phyloP scores from a whole-genome alignment of 2,797 vertebrate species.

The Enoplosus armatus region DNA sequence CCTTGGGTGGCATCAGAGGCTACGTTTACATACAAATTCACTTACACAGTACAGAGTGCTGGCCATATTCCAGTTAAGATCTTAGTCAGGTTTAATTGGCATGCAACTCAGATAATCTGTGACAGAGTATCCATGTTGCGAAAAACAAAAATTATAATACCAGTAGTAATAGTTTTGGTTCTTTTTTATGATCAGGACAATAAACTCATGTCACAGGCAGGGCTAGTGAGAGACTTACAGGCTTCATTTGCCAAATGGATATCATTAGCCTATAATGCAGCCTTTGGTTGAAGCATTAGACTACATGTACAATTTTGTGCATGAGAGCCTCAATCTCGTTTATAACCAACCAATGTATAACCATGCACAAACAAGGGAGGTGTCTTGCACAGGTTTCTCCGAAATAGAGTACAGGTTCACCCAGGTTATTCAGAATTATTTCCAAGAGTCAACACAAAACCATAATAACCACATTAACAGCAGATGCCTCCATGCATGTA shows the following conservation, averaged over 20 bases:
- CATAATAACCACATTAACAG: conserved; percentile 40
- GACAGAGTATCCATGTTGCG: conserved; percentile 19
- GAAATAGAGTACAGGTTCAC: conserved; percentile 3
- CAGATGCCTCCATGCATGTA: conserved; percentile 65
- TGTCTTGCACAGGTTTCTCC: background rate
- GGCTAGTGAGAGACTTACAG: conserved; percentile 37
- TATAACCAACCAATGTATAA: conserved; percentile 1
- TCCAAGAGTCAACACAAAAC: conserved; percentile 29
- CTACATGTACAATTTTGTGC: conserved; percentile 19
- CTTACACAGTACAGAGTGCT: conserved; percentile 14
- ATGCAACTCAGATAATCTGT: conserved; percentile 28
- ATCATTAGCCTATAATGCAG: conserved; percentile 42
- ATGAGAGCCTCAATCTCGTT: conserved; percentile 10
- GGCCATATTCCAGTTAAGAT: conserved; percentile 43
- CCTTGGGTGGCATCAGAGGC: conserved; percentile 64
- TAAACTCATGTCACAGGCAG: conserved; percentile 28
- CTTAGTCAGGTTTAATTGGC: conserved; percentile 23
- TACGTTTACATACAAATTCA: conserved; percentile 60
- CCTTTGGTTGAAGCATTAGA: conserved; percentile 17
- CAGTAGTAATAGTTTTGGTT: conserved; percentile 18
- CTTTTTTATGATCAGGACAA: conserved; percentile 29
- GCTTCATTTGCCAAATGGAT: conserved; percentile 50
- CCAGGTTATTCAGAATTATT: conserved; percentile 23
- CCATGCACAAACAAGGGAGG: conserved; percentile 10
- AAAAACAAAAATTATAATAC: conserved; percentile 14